Percentiles rank a stretch among this genome's conserved stretches.
Conservation (phyloP, 2,888 invertebrate genomes). For the Tipula unca region DNA sequence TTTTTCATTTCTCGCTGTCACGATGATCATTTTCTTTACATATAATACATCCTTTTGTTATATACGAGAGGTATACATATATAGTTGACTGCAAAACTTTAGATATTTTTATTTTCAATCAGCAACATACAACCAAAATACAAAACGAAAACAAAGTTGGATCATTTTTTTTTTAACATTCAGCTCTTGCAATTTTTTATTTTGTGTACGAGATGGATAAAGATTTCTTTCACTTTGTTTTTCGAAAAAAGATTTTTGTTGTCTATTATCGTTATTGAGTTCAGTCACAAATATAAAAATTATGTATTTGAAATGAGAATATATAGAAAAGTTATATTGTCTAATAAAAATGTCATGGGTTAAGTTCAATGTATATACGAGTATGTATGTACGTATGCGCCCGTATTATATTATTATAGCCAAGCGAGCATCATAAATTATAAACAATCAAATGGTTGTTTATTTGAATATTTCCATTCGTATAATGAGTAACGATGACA, state of each 20-base stretch:
- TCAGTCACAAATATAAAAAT: neutral
- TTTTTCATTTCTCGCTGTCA: neutral
- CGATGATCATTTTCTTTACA: neutral
- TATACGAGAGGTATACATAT: neutral
- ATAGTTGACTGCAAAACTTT: neutral
- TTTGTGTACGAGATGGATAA: neutral
- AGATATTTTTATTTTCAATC: constrained; percentile 14
- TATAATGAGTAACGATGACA: neutral
- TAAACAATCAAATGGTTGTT: neutral
- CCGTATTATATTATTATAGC: no score
- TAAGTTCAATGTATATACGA: neutral
- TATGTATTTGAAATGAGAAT: neutral
- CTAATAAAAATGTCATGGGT: neutral
- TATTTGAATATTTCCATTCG: neutral
- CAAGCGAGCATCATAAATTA: neutral
- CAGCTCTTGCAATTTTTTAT: neutral
- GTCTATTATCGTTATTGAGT: constrained; percentile 8
- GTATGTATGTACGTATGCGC: no score
- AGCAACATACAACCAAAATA: neutral
- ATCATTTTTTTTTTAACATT: neutral
- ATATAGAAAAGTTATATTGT: neutral
- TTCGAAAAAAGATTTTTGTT: neutral
- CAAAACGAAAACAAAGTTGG: neutral
- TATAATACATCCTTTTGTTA: neutral
- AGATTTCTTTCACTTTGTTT: neutral